phyloP scores from a whole-genome alignment of 2,797 vertebrate genomes.

The Enteromius unitaeniatus region DNA sequence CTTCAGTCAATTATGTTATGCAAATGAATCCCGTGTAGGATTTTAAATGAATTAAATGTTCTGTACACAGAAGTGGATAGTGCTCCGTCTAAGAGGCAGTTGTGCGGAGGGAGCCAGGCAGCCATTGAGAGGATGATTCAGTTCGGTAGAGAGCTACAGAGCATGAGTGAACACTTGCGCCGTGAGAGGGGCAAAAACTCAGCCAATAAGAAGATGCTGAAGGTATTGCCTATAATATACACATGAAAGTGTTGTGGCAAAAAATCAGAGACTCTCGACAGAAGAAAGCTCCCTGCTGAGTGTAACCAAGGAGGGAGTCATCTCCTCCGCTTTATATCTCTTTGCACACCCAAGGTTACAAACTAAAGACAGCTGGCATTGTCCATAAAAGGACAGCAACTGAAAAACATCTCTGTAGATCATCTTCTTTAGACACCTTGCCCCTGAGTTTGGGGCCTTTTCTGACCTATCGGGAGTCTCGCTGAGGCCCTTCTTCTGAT shows the following conservation, averaged over 20 bases:
- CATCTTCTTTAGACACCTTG: too few species aligned
- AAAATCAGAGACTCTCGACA: too few species aligned
- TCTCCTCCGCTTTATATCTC: too few species aligned
- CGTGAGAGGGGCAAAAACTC: slow-evolving; percentile 97
- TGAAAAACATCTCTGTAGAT: too few species aligned
- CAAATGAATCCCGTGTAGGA: neutral
- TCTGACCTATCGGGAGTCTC: too few species aligned
- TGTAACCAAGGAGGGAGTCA: too few species aligned
- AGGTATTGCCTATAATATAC: slow-evolving; percentile 74
- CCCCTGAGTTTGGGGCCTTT: too few species aligned
- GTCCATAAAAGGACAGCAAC: too few species aligned
- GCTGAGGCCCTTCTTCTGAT: too few species aligned
- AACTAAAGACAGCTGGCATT: too few species aligned
- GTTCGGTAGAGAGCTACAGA: slow-evolving; percentile 96
- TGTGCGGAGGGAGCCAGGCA: slow-evolving; percentile 96
- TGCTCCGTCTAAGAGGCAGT: slow-evolving; percentile 89
- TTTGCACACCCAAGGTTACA: too few species aligned
- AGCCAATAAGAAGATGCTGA: slow-evolving; percentile 96
- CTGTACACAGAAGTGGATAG: slow-evolving; percentile 90
- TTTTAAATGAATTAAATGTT: slow-evolving; percentile 10
- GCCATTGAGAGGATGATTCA: slow-evolving; percentile 99
- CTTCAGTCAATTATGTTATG: neutral
- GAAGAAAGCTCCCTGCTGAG: too few species aligned
- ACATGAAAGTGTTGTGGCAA: neutral
- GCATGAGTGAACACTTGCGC: slow-evolving; percentile 96